Conservation (phyloP, 2,888 invertebrate species). For the Eulithis prunata region DNA sequence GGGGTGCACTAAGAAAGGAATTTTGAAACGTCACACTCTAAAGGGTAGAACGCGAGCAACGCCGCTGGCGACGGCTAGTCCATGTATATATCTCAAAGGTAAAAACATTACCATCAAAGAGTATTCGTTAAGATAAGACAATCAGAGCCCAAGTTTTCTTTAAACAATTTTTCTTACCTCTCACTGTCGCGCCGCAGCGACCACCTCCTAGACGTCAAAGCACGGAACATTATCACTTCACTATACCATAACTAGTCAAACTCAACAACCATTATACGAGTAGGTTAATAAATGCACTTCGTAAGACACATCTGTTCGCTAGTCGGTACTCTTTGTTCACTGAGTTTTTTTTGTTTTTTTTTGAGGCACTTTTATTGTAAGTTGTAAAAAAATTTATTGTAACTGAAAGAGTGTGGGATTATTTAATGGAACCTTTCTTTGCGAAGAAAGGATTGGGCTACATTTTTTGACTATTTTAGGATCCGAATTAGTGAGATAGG, state of each 20-base stretch:
- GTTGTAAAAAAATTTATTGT: background rate
- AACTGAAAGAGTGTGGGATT: background rate
- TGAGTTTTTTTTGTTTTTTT: slow-evolving; percentile 20
- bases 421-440: background rate
- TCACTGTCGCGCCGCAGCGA: slow-evolving; percentile 77
- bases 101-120: too few species aligned
- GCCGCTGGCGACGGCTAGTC: too few species aligned
- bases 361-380: slow-evolving; percentile 29
- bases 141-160: background rate
- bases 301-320: slow-evolving; percentile 27
- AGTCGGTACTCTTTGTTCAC: slow-evolving; percentile 19
- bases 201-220: slow-evolving; percentile 77
- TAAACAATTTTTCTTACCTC: slow-evolving; percentile 65
- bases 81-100: too few species aligned
- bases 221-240: slow-evolving; percentile 69
- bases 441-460: too few species aligned
- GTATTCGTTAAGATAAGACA: too few species aligned
- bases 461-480: too few species aligned
- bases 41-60: too few species aligned
- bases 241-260: slow-evolving; percentile 44
- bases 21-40: too few species aligned
- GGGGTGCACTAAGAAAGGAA: too few species aligned
- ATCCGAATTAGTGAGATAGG: too few species aligned
- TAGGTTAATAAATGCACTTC: slow-evolving; percentile 26
- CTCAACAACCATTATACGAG: slow-evolving; percentile 23